Base-by-base conservation (phyloP, 92 coral and sea anemone species). In the Epizoanthus scotinus region DNA sequence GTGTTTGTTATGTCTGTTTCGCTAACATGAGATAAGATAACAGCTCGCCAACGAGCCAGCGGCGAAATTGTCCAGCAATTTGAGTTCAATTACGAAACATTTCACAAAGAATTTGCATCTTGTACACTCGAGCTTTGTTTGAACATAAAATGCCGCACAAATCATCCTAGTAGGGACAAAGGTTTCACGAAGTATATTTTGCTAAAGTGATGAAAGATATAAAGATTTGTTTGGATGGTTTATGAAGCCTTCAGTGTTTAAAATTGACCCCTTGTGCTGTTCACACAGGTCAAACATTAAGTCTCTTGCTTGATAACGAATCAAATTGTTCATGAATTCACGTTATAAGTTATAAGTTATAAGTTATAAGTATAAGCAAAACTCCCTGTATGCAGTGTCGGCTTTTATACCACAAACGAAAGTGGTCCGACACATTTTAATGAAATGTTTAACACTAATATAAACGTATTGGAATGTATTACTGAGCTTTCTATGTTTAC, bases 251-350 rank as follows among this genome's bases (percentile, higher is more conserved):
- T 75, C 67, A 58, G 81, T 75, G 81, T 57, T 75, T 59, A 21
- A 75, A 75, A 75, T 59, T 75, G 81, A 59, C 81, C 81, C 68
- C 28, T 59, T 34, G 56, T 75, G 68, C 59, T 58, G 59, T 40
- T 6, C 8, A 49, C 40, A n/a, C 50, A 40, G 68, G 68, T 75
- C 81, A 75, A 75, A 53, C 60, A 58, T 17, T 24, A 13, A 36
- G 40, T 36, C 26, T 60, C 38, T 59, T 57, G 21, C 34, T 36
- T 28, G 36, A 58, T 21, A 21, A 36, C 24, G 40, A 21, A 40
- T 49, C 24, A 36, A 29, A 14, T 55, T 29, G 18, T 5, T 38
- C 55, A 38, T 54, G 61, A 66, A 67, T 59, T 59, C n/a, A 25
- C 12, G 64, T 59, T 59, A 59, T 14, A n/a, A n/a, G n/a, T n/a